Conservation (phyloP, 2,797 vertebrate species). For the Bradypus variegatus region DNA sequence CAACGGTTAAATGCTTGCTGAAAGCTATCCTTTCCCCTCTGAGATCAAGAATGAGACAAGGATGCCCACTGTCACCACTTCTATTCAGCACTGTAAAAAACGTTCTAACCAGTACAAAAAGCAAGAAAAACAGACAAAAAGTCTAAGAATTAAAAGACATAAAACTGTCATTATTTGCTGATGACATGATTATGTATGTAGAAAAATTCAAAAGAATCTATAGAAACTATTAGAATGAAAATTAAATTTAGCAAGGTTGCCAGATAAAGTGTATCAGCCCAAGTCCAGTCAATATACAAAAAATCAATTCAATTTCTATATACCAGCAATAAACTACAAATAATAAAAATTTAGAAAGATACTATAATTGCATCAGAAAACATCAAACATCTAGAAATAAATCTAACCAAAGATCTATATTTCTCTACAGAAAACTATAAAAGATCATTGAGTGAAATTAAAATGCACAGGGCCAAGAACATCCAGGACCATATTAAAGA, state of each 20-base stretch:
- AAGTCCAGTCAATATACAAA: not conserved
- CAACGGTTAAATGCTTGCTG: not conserved
- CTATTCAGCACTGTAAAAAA: not conserved
- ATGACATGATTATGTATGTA: not conserved
- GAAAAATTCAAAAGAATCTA: not conserved
- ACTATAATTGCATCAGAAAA: not conserved
- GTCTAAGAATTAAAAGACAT: not conserved
- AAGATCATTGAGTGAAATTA: not conserved
- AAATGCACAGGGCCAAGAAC: not conserved
- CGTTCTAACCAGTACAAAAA: not conserved
- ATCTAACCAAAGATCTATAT: not conserved
- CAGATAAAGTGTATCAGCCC: not conserved
- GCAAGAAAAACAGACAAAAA: not conserved
- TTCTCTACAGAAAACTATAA: not conserved
- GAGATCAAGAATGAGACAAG: not conserved
- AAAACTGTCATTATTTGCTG: not conserved
- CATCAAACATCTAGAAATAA: not conserved
- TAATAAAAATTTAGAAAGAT: not conserved
- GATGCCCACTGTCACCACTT: not conserved
- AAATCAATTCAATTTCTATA: not conserved
- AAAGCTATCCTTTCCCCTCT: not conserved
- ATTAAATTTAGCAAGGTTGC: not conserved
- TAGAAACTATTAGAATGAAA: not conserved
- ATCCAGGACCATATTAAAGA: not conserved
- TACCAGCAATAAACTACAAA: not conserved